Evolutionary conservation across 1,140 invertebrate species (phyloP).

Genomic region (Eurosta solidaginis): DNA sequence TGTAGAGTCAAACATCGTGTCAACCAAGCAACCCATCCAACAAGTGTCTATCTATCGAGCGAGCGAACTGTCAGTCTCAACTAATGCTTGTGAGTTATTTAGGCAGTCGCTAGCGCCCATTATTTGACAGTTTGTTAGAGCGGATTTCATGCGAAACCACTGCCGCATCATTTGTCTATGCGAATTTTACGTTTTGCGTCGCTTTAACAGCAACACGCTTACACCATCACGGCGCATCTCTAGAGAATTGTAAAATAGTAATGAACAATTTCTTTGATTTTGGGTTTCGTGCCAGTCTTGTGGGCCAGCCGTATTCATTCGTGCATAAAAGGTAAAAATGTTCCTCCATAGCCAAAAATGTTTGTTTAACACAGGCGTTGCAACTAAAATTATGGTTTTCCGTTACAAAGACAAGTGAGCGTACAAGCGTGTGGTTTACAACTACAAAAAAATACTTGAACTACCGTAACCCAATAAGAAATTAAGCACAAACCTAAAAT

Average conservation of each 20-base stretch:
- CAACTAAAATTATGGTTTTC: constrained; percentile 21
- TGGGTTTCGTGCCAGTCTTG: not conserved
- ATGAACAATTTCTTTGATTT: constrained; percentile 28
- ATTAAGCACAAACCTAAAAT: no score
- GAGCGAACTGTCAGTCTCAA: not conserved
- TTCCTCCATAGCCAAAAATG: not conserved
- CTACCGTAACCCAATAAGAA: no score
- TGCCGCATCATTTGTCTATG: not conserved
- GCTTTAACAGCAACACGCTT: not conserved
- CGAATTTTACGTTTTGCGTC: not conserved
- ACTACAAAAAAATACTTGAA: not conserved
- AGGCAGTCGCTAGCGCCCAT: not conserved
- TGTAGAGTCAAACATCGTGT: not conserved
- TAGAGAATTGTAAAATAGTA: constrained; percentile 28
- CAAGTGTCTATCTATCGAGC: not conserved
- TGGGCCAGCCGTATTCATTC: not conserved
- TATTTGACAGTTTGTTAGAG: not conserved
- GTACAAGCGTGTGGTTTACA: no score
- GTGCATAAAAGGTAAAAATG: constrained; percentile 20
- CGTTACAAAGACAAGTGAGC: not conserved
- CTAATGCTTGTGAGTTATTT: not conserved
- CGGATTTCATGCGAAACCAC: not conserved
- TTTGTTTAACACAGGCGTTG: not conserved
- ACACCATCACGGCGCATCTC: constrained; percentile 10
- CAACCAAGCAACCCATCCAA: not conserved